Conservation (phyloP, 2,113 vertebrate genomes). For the Oenanthe melanoleuca region DNA sequence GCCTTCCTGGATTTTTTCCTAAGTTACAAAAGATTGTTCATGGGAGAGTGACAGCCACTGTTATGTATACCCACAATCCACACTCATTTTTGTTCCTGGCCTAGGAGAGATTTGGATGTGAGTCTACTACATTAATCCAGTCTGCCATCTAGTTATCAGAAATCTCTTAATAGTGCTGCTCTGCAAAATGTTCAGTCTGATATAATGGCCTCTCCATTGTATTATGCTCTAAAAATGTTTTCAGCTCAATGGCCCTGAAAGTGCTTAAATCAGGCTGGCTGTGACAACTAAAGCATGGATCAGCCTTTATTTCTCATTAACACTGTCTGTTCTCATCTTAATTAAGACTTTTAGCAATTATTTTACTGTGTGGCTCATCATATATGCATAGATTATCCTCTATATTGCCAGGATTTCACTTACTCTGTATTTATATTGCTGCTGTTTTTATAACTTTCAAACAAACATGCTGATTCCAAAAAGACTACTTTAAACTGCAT, state of each 20-base stretch:
- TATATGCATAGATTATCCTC: not conserved
- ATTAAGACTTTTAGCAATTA: not conserved
- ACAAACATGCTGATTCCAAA: not conserved
- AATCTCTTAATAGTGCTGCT: slow-evolving; percentile 21
- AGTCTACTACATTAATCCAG: slow-evolving; percentile 17
- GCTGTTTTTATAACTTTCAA: not conserved
- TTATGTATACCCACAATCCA: not conserved
- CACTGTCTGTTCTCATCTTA: not conserved
- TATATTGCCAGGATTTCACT: not conserved
- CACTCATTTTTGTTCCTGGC: not conserved
- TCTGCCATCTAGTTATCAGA: slow-evolving; percentile 38
- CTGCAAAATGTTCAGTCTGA: slow-evolving; percentile 40
- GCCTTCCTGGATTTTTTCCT: not conserved
- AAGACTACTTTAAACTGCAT: not conserved
- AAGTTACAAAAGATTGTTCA: not conserved
- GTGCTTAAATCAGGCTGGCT: slow-evolving; percentile 14
- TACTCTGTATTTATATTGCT: not conserved
- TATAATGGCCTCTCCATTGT: slow-evolving; percentile 42
- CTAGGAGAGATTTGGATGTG: not conserved
- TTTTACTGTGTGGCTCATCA: not conserved
- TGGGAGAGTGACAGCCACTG: not conserved
- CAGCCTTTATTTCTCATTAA: slow-evolving; percentile 32
- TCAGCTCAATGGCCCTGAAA: slow-evolving; percentile 51
- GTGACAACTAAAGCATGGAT: not conserved
- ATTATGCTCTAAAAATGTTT: slow-evolving; percentile 34